Base-by-base conservation (phyloP, 35 echinoderm and acorn worm genomes). In the Apostichopus parvimensis region DNA sequence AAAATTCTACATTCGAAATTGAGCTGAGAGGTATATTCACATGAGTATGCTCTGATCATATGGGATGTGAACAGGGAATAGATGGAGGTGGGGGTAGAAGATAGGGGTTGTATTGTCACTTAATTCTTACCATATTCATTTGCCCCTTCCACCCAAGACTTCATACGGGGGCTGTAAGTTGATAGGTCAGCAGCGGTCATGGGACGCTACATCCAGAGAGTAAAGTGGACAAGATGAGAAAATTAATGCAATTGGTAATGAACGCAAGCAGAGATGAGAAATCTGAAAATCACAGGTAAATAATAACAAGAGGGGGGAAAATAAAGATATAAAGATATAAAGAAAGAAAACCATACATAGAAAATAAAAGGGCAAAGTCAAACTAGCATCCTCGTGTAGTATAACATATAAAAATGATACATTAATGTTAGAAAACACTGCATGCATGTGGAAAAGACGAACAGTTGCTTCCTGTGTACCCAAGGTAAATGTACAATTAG, bases 111-210 rank as follows among this genome's bases (percentile, higher is more conserved):
- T 75, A 20, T 18, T 5, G 0, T 4, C 15, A 22, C 15, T 18
- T 73, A 73, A 22, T 5, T 58, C 53, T 84, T 84, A 84, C 81
- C 81, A 58, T 84, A 84, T 84, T 84, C 81, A 58, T 84, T 84
- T 54, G 81, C 81, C 4, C 81, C 81, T n/a, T 17, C 18, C 6
- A 84, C 58, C 81, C 81, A 84, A 56, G 55, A 59, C 52, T 84
- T 18, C 12, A 84, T 53, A 9, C 81, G 55, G 15, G 81, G 81
- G n/a, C 81, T 84, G 54, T 84, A 84, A 15, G 55, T 55, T 58
- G 81, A 84, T 54, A 59, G 58, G 59, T 84, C 55, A 1, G 23
- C 81, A 10, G 58, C 81, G 6, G 54, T 84, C 58, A 58, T n/a
- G 5, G 81, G 81, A 84, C 81, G 81, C 81, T 73, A 18, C 17